Percentiles rank a stretch among this genome's conserved stretches.
phyloP scores from a whole-genome alignment of 2,113 vertebrate genomes.

The Pavo muticus region DNA sequence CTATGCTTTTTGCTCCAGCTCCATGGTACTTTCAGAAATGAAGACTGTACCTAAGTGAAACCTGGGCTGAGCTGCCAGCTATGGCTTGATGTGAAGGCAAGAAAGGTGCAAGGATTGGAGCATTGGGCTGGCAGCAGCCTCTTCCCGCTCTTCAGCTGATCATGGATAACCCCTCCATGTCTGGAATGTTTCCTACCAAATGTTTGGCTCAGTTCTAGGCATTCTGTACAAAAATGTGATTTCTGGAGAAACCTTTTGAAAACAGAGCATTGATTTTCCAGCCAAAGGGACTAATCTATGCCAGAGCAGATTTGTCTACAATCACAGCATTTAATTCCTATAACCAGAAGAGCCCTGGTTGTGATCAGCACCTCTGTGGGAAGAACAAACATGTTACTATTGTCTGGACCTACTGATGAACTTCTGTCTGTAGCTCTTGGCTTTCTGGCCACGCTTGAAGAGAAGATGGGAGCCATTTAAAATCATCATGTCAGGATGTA shows the following conservation, averaged over 20 bases:
- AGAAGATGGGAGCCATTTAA: background rate
- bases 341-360: background rate
- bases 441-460: background rate
- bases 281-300: background rate
- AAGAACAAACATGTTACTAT: background rate
- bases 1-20: background rate
- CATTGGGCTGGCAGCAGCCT: background rate
- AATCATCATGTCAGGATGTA: accelerated
- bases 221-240: background rate
- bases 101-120: background rate
- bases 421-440: background rate
- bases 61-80: background rate
- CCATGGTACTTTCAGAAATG: background rate
- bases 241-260: slow-evolving; percentile 31
- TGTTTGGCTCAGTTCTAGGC: background rate
- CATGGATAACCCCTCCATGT: background rate
- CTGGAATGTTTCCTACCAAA: background rate
- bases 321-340: background rate
- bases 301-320: background rate
- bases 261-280: background rate
- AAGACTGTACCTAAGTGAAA: background rate
- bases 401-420: background rate
- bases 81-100: background rate
- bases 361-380: background rate
- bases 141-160: background rate